Conservation (phyloP, 2,888 invertebrate genomes). For the Leptopilina drosophilae region DNA sequence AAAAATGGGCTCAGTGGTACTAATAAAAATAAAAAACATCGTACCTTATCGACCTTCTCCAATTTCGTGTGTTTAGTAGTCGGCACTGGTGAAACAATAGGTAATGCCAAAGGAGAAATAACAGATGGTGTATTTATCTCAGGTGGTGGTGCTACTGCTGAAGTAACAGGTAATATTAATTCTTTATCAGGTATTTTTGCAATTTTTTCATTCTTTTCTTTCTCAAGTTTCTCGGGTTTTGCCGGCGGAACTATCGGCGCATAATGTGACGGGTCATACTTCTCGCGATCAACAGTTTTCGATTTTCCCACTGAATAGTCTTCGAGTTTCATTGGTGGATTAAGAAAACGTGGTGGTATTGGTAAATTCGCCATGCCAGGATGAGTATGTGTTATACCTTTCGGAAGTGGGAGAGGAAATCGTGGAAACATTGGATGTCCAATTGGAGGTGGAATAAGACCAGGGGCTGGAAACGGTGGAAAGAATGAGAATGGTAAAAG, state of each 20-base stretch:
- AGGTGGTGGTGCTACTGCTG: slow-evolving; percentile 55
- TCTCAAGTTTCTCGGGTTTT: slow-evolving; percentile 73
- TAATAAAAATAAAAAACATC: slow-evolving; percentile 20
- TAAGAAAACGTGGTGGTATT: slow-evolving; percentile 80
- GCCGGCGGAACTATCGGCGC: slow-evolving; percentile 74
- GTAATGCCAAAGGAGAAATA: slow-evolving; percentile 52
- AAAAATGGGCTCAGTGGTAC: too few relatives aligned
- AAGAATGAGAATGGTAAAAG: slow-evolving; percentile 77
- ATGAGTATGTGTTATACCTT: slow-evolving; percentile 79
- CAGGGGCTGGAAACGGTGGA: slow-evolving; percentile 78
- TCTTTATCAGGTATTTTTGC: slow-evolving; percentile 65
- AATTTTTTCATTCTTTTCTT: slow-evolving; percentile 73
- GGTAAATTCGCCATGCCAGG: slow-evolving; percentile 81
- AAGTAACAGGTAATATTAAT: slow-evolving; percentile 51
- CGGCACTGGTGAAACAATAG: slow-evolving; percentile 59
- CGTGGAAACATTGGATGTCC: slow-evolving; percentile 79
- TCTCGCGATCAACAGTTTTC: slow-evolving; percentile 79
- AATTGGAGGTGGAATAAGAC: slow-evolving; percentile 81
- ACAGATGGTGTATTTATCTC: slow-evolving; percentile 38
- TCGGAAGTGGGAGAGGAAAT: slow-evolving; percentile 75
- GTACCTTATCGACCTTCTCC: slow-evolving; percentile 67
- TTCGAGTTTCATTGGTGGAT: slow-evolving; percentile 79
- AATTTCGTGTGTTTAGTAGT: slow-evolving; percentile 60
- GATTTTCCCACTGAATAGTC: slow-evolving; percentile 75
- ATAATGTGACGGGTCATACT: slow-evolving; percentile 78